Conservation (phyloP, 2,888 invertebrate genomes). For the Platycnemis pennipes region DNA sequence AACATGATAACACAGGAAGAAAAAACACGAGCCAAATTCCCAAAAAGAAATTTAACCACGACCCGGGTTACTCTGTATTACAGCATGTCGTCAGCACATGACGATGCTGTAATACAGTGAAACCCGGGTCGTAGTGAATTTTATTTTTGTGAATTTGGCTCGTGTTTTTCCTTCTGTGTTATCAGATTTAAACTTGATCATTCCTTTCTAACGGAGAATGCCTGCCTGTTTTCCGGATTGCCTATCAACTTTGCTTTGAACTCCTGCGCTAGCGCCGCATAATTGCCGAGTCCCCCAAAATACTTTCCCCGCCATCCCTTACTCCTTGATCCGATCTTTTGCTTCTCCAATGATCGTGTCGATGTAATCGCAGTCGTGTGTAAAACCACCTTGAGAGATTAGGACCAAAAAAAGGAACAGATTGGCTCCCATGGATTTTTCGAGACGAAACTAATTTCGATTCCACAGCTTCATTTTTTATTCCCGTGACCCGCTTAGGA, state of each 20-base stretch:
- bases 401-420: not conserved
- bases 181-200: no score
- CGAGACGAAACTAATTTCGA: slow-evolving; percentile 5
- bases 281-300: not conserved
- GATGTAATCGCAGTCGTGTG: not conserved
- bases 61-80: no score
- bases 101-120: no score
- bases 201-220: no score
- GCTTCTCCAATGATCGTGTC: not conserved
- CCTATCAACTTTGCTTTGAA: not conserved
- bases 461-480: not conserved
- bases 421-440: not conserved
- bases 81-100: no score
- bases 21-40: no score
- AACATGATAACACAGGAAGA: no score
- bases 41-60: no score
- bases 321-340: not conserved
- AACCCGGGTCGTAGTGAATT: no score
- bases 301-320: not conserved
- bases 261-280: not conserved
- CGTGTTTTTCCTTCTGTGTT: no score
- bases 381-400: not conserved
- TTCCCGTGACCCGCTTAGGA: not conserved
- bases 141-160: no score
- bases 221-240: no score